Base-by-base conservation (phyloP, 2,113 vertebrate genomes). In the Heterocephalus glaber region DNA sequence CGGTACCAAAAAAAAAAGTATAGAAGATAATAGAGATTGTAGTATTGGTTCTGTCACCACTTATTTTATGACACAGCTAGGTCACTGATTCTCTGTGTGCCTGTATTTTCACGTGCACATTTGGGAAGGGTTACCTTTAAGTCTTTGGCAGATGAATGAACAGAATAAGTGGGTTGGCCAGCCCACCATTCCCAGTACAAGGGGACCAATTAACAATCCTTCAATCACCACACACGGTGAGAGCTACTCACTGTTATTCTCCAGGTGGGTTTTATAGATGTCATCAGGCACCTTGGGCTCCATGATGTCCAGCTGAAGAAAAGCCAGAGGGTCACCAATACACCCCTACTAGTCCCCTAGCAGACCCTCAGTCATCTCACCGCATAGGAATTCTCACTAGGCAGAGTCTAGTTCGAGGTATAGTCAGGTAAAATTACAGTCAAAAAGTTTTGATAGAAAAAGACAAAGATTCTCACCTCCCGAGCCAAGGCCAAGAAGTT, bases 211-310 rank as follows among this genome's bases (percentile, higher is more conserved):
- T 22, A 94, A 77, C 17, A 90, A 76, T 47, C 66, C 35, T 80
- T 17, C 49, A 56, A 49, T 12, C 24, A 33, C 19, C 82, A 41
- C 26, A 60, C 6, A 76, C 17, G 7, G 52, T 7, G 26, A 95
- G 56, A 52, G 22, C 4, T 30, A 98, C 99, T 99, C 97, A 99
- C 99, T 98, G 98, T 99, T 99, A 98, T 99, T 99, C 98, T 99
- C 99, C 97, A 99, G 98, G 95, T 99, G 99, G 1, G 99, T 99
- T 99, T 99, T 99, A 97, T 99, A 99, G 98, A 99, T 99, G 96
- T 99, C 99, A 2, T 99, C 99, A 0, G 99, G 99, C 58, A 99
- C 99, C 98, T 99, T 99, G 95, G 99, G 99, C 96, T 99, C 99
- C 99, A 99, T 99, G 97, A 99, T 99, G 93, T 99, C 99, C 98